Evolutionary conservation across 2,888 invertebrate genomes (phyloP), one percentile per base, ranked within the genome.

Genomic region (Abrostola tripartita): DNA sequence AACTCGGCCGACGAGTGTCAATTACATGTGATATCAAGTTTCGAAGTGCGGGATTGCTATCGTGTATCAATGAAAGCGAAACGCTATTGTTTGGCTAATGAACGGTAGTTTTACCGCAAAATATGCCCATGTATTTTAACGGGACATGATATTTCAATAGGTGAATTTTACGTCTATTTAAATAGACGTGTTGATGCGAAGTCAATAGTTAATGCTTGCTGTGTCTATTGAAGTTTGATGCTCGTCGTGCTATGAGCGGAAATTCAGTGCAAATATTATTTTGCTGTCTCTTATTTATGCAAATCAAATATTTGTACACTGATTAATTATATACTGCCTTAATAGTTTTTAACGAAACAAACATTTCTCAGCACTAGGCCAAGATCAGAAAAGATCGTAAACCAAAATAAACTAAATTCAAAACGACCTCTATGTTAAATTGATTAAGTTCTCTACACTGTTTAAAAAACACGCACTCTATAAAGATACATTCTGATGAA

Each of bases 1-100:
- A 72, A 62, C 68, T 54, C 59, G 52, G 37, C 49, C 54, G 52
- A 44, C 24, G 58, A 67, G 82, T 78, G 63, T 81, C 81, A 74
- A 79, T 83, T 81, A 81, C 82, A 62, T 70, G 44, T 69, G 69
- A 64, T 71, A 74, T 83, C 75, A 53, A 67, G 69, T 76, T 70
- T 63, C 78, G 61, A 54, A 41, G 51, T 74, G 69, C 66, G 74
- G 76, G 71, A 67, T 78, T 47, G 68, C 72, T 72, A 77, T 83
- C 75, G 66, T 37, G 74, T 81, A 80, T 83, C 81, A 81, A 79
- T 79, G 83, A 84, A 85, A 85, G 81, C 70, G 76, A 85, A 82
- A 80, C 74, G 68, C 76, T 74, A 84, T 81, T 83, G 84, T 84
- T 80, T 70, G 69, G 57, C 24, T 68, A 65, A 61, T 71, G 54